phyloP scores from a whole-genome alignment of 2,113 vertebrate species.

The Cyprinodon tularosa region DNA sequence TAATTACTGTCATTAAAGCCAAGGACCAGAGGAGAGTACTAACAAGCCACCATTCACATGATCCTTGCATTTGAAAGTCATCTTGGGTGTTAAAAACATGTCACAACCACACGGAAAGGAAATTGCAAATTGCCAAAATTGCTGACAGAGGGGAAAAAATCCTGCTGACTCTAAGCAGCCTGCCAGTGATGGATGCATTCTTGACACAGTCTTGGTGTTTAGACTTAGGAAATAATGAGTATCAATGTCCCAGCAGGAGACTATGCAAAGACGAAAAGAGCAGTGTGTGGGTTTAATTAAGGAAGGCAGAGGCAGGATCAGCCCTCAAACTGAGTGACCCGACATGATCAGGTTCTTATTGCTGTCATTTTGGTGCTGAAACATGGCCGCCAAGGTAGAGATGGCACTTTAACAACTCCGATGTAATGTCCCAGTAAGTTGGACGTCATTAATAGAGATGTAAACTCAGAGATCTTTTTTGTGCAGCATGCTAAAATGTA shows the following conservation, averaged over 20 bases:
- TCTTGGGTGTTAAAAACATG: slow-evolving; percentile 91
- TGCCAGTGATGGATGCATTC: slow-evolving; percentile 96
- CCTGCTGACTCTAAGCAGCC: slow-evolving; percentile 83
- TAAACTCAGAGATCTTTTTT: slow-evolving; percentile 15
- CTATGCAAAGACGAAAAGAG: slow-evolving; percentile 96
- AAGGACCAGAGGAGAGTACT: slow-evolving; percentile 81
- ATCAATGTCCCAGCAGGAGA: slow-evolving; percentile 98
- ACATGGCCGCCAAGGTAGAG: slow-evolving; percentile 80
- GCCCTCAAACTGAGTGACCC: slow-evolving; percentile 92
- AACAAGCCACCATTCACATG: slow-evolving; percentile 92
- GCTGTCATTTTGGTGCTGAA: slow-evolving; percentile 88
- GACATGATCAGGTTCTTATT: slow-evolving; percentile 98
- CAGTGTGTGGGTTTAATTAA: slow-evolving; percentile 97
- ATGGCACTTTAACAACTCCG: slow-evolving; percentile 74
- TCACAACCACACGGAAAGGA: slow-evolving; percentile 86
- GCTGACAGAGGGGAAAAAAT: slow-evolving; percentile 89
- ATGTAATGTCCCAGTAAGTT: slow-evolving; percentile 63
- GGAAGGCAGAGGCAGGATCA: slow-evolving; percentile 87
- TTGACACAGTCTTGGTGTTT: slow-evolving; percentile 99
- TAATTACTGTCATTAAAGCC: slow-evolving; percentile 96
- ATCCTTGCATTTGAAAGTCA: slow-evolving; percentile 96
- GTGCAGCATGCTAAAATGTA: slow-evolving; percentile 21
- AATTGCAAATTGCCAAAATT: slow-evolving; percentile 96
- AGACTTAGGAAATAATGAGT: slow-evolving; percentile 99
- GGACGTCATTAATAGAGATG: slow-evolving; percentile 30